Evolutionary conservation across 2,888 invertebrate species (phyloP).

Genomic region (Volucella zonaria): DNA sequence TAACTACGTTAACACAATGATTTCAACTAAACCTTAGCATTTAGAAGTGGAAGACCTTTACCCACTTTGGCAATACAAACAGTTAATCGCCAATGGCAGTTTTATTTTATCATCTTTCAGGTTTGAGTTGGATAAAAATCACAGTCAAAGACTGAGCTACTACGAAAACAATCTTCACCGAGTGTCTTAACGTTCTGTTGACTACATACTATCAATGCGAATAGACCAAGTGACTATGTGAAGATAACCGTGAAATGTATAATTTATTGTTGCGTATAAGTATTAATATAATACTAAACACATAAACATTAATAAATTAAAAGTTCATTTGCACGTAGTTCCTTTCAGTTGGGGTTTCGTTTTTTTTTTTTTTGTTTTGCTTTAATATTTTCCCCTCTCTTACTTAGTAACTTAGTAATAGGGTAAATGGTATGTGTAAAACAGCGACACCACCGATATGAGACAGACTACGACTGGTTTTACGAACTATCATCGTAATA

Average conservation of each 20-base stretch:
- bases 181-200: constrained; percentile 28
- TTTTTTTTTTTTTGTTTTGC: background rate
- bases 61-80: constrained; percentile 31
- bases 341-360: background rate
- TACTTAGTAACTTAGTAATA: no score
- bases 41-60: constrained; percentile 39
- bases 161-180: constrained; percentile 35
- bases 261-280: constrained; percentile 44
- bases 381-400: no score
- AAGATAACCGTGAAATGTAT: constrained; percentile 53
- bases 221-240: constrained; percentile 37
- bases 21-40: constrained; percentile 56
- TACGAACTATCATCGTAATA: no score
- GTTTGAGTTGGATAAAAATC: constrained; percentile 27
- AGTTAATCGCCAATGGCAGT: constrained; percentile 30
- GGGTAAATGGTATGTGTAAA: no score
- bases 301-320: constrained; percentile 31
- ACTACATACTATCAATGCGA: background rate
- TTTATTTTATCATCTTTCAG: constrained; percentile 44
- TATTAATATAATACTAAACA: constrained; percentile 23
- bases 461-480: no score
- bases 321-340: constrained; percentile 18
- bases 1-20: constrained; percentile 50
- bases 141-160: constrained; percentile 20
- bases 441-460: no score